These are phyloP conservation scores for Thamnophis sirtalis DNA, from an alignment of 2,113 vertebrate species.

Conservation along the genomic window DNA sequence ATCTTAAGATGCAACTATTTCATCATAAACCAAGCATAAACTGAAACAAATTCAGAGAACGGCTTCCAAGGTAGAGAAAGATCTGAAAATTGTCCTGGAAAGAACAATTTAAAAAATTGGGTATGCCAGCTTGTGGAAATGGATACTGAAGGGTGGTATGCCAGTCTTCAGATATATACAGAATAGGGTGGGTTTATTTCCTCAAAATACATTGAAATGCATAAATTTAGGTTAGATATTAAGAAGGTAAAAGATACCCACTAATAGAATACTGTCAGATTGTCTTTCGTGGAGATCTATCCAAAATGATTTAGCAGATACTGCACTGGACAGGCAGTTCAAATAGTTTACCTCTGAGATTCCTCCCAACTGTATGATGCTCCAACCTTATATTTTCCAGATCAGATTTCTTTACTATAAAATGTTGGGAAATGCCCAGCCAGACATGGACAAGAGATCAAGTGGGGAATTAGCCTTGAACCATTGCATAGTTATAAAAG, in stretches of 20 bases:
- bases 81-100: not conserved
- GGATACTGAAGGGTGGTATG: not conserved
- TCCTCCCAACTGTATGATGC: not conserved
- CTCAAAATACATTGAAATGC: not conserved
- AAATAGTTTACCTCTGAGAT: not conserved
- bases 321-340: not conserved
- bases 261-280: not conserved
- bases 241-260: not conserved
- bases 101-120: not conserved
- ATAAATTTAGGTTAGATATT: not conserved
- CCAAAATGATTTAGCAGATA: not conserved
- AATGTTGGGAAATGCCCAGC: no score
- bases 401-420: not conserved
- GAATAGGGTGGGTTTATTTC: not conserved
- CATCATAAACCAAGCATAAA: not conserved
- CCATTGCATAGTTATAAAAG: no score
- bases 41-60: not conserved
- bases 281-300: not conserved
- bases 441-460: no score
- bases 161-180: not conserved
- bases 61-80: not conserved
- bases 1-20: not conserved
- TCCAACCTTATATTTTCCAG: not conserved
- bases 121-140: not conserved
- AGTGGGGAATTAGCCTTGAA: no score